Evolutionary conservation across 2,888 invertebrate species (phyloP).

Genomic region (Acleris sparsana): DNA sequence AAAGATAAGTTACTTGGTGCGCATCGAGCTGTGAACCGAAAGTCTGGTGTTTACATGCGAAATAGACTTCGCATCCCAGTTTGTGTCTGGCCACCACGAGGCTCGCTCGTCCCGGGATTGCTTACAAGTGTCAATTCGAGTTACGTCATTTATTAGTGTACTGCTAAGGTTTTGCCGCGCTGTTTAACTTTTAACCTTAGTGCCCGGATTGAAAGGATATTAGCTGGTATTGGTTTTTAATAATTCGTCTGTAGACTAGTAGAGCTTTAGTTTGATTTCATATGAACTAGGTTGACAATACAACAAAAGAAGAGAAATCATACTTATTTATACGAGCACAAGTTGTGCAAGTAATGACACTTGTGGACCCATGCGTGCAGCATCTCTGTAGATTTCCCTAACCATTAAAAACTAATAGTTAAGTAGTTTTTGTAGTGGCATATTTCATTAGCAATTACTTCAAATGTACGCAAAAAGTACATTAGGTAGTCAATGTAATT

Average conservation of each 20-base stretch:
- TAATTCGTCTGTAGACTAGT: background rate
- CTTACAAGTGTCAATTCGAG: conserved; percentile 40
- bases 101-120: conserved; percentile 60
- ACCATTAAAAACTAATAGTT: background rate
- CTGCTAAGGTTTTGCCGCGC: conserved; percentile 33
- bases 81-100: conserved; percentile 66
- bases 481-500: no score
- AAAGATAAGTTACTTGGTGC: conserved; percentile 83
- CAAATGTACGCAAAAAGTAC: no score
- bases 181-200: conserved; percentile 35
- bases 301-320: conserved; percentile 8
- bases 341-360: conserved; percentile 2
- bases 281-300: background rate
- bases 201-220: conserved; percentile 34
- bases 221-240: conserved; percentile 7
- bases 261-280: no score
- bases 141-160: conserved; percentile 41
- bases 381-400: conserved; percentile 7
- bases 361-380: conserved; percentile 26
- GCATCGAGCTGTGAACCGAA: conserved; percentile 83
- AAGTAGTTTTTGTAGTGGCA: background rate
- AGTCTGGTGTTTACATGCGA: conserved; percentile 81
- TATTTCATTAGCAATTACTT: no score
- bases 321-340: background rate
- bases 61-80: conserved; percentile 74